These are phyloP conservation scores for Epinotia demarniana DNA, from an alignment of 2,888 invertebrate genomes.

Conservation along the genomic window DNA sequence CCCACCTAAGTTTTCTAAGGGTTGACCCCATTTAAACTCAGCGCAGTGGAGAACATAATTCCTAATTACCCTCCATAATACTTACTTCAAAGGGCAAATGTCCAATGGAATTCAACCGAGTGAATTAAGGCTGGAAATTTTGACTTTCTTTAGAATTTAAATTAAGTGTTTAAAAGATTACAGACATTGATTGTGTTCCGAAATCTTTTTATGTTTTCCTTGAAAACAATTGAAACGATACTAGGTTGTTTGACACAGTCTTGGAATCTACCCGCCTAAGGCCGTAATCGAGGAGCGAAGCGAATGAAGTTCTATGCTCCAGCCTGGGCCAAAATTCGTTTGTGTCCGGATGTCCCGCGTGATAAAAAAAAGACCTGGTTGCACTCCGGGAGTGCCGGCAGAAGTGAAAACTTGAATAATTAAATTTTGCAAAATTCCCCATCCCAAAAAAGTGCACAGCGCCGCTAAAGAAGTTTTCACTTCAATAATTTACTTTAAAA, in stretches of 20 bases:
- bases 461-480: no score
- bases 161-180: constrained; percentile 10
- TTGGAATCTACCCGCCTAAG: neutral
- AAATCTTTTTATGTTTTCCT: neutral
- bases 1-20: neutral
- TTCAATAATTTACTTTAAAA: no score
- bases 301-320: no score
- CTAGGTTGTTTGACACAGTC: no score
- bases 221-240: neutral
- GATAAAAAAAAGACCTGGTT: no score
- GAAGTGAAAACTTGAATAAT: no score
- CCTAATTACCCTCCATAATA: constrained; percentile 38
- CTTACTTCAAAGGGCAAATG: constrained; percentile 31
- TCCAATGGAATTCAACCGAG: constrained; percentile 26
- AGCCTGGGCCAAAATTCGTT: no score
- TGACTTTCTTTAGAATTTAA: constrained; percentile 21
- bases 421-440: no score
- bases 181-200: neutral
- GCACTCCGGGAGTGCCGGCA: no score
- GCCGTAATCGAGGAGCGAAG: no score
- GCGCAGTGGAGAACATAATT: constrained; percentile 21
- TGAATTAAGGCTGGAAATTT: constrained; percentile 28
- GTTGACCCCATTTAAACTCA: constrained; percentile 13
- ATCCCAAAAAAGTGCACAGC: no score
- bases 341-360: no score